phyloP scores from a whole-genome alignment of 1,140 invertebrate genomes.

The Drosophila albomicans region DNA sequence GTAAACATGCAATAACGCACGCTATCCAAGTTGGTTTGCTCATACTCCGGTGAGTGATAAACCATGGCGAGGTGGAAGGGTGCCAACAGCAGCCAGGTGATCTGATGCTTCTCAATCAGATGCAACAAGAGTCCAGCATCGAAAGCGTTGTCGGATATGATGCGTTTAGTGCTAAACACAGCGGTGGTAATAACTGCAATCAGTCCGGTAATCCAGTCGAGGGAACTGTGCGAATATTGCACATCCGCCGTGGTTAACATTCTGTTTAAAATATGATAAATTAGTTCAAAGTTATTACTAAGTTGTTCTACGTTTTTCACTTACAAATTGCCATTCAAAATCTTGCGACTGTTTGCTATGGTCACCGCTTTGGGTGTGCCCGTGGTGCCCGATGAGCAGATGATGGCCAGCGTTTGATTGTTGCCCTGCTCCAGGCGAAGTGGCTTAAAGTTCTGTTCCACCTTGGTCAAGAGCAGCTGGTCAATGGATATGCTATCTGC shows the following conservation, averaged over 20 bases:
- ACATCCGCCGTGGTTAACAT: slow-evolving; percentile 14
- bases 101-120: slow-evolving; percentile 44
- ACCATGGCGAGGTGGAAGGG: slow-evolving; percentile 8
- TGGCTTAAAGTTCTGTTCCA: slow-evolving; percentile 36
- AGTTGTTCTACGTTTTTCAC: background rate
- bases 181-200: slow-evolving; percentile 19
- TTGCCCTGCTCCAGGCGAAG: slow-evolving; percentile 16
- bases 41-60: slow-evolving; percentile 1
- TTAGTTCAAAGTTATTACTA: background rate
- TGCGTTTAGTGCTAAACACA: slow-evolving; percentile 39
- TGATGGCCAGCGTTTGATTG: slow-evolving; percentile 71
- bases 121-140: slow-evolving; percentile 5
- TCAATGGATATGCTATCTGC: slow-evolving; percentile 23
- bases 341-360: slow-evolving; percentile 86
- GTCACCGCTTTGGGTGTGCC: slow-evolving; percentile 91
- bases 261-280: background rate
- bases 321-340: slow-evolving; percentile 29
- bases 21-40: slow-evolving; percentile 19
- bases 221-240: slow-evolving; percentile 29
- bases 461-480: slow-evolving; percentile 27
- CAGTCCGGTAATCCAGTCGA: slow-evolving; percentile 54
- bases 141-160: slow-evolving; percentile 41
- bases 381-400: slow-evolving; percentile 90
- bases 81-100: slow-evolving; percentile 20
- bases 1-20: slow-evolving; percentile 26